A percentile compares a stretch with the other conserved stretches of the same genome.
Evolutionary conservation across 2,888 invertebrate genomes (phyloP).

Genomic region (Oconnorella tubifera): DNA sequence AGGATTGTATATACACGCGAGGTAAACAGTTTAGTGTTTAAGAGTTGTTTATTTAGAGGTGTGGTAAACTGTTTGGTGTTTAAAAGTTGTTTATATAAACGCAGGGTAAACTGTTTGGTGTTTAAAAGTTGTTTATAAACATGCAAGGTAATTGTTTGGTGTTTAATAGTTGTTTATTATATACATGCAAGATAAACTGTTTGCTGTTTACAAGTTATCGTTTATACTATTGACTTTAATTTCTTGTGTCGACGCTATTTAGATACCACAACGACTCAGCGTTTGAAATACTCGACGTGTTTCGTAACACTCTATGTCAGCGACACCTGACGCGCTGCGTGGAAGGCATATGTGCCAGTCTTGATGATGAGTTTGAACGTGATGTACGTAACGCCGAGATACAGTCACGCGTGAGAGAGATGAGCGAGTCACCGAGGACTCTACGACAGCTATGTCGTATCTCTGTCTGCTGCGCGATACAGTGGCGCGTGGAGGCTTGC

Average conservation of each 20-base stretch:
- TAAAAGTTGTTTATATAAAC: neutral
- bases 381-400: conserved; percentile 28
- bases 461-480: conserved; percentile 31
- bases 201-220: no score
- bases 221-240: no score
- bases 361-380: conserved; percentile 34
- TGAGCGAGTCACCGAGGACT: conserved; percentile 26
- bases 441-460: conserved; percentile 33
- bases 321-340: conserved; percentile 25
- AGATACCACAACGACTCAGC: conserved; percentile 34
- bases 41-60: neutral
- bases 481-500: conserved; percentile 26
- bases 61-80: neutral
- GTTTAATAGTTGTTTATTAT: no score
- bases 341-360: conserved; percentile 33
- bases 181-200: neutral
- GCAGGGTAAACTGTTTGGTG: neutral
- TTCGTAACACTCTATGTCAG: conserved; percentile 32
- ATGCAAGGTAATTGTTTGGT: no score
- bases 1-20: conserved; percentile 36
- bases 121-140: neutral
- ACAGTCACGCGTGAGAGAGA: conserved; percentile 24
- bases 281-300: conserved; percentile 36
- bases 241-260: no score
- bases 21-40: no score